Percentiles rank a stretch among this genome's conserved stretches.
Evolutionary conservation across 1,140 invertebrate genomes (phyloP).

Genomic region (Whitmania pigra): DNA sequence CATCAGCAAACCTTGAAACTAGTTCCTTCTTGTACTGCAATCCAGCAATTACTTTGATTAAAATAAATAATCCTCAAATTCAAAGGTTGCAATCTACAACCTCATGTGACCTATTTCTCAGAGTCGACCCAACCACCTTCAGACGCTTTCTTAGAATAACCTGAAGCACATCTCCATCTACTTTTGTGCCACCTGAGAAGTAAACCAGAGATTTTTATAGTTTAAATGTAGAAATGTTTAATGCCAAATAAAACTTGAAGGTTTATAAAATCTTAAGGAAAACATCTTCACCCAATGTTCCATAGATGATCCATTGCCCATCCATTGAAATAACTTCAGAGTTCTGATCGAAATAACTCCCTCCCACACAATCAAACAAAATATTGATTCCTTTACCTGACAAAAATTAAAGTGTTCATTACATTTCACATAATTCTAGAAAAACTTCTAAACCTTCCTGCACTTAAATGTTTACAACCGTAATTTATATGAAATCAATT

Average conservation of each 20-base stretch:
- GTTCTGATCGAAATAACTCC: slow-evolving; percentile 37
- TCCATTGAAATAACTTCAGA: slow-evolving; percentile 33
- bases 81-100: slow-evolving; percentile 23
- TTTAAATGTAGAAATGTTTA: too few relatives aligned
- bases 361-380: slow-evolving; percentile 41
- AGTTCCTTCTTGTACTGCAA: not conserved
- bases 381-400: slow-evolving; percentile 37
- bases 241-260: too few relatives aligned
- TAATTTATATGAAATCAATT: too few relatives aligned
- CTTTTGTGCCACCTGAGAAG: slow-evolving; percentile 31
- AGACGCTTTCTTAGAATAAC: slow-evolving; percentile 35
- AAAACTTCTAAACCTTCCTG: too few relatives aligned
- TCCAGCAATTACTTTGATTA: not conserved
- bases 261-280: too few relatives aligned
- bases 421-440: too few relatives aligned
- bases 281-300: slow-evolving; percentile 34
- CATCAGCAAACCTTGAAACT: not conserved
- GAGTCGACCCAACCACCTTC: slow-evolving; percentile 33
- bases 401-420: too few relatives aligned
- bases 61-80: too few relatives aligned
- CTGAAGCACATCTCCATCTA: slow-evolving; percentile 33
- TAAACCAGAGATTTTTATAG: not conserved
- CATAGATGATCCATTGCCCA: slow-evolving; percentile 41
- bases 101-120: slow-evolving; percentile 32
- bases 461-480: too few relatives aligned